Percentiles rank a stretch among this genome's conserved stretches.
phyloP scores from a whole-genome alignment of 2,113 vertebrate species.

The Arothron firmamentum region DNA sequence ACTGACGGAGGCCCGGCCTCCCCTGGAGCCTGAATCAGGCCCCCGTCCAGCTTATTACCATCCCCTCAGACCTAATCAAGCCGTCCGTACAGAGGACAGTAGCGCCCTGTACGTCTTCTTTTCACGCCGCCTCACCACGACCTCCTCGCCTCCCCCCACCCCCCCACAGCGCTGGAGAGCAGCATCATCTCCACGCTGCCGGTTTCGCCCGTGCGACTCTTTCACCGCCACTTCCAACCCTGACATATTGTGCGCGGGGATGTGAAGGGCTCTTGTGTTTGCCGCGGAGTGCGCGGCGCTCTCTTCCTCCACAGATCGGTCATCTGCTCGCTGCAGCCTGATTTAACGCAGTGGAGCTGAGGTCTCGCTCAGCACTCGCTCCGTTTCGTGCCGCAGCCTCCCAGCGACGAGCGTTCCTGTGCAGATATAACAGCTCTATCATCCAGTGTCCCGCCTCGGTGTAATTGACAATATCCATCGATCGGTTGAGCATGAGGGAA shows the following conservation, averaged over 20 bases:
- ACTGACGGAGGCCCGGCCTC: constrained; percentile 57
- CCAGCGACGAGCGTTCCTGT: constrained; percentile 16
- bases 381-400: constrained; percentile 35
- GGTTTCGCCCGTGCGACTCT: constrained; percentile 38
- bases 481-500: not conserved
- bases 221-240: constrained; percentile 40
- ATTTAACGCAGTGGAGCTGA: constrained; percentile 50
- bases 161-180: constrained; percentile 31
- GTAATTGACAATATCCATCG: too few species aligned
- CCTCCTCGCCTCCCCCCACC: too few species aligned
- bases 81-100: constrained; percentile 48
- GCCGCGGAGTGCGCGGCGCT: constrained; percentile 31
- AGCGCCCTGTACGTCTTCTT: constrained; percentile 34
- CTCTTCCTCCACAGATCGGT: constrained; percentile 34
- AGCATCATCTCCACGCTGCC: constrained; percentile 35
- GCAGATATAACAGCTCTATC: constrained; percentile 23
- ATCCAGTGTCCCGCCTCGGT: not conserved
- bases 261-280: constrained; percentile 44
- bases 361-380: constrained; percentile 41
- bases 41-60: constrained; percentile 48
- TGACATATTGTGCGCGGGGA: constrained; percentile 41
- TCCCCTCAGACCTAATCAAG: constrained; percentile 63
- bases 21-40: constrained; percentile 59
- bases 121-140: constrained; percentile 37
- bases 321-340: constrained; percentile 40